These are phyloP conservation scores for Collichthys lucidus DNA, from an alignment of 2,113 vertebrate genomes.

Conservation along the genomic window DNA sequence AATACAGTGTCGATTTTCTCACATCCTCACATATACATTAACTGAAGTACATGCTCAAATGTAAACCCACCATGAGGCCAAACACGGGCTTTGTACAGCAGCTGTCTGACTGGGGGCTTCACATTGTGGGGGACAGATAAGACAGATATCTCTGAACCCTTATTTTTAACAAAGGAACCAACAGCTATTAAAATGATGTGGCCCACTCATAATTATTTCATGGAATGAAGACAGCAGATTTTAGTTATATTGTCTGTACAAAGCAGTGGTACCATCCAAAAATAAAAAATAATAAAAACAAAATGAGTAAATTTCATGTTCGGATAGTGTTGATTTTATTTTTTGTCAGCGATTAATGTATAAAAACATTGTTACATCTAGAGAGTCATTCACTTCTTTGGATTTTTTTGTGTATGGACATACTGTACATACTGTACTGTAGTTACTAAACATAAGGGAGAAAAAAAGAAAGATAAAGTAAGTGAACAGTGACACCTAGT, in stretches of 20 bases:
- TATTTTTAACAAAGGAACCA: conserved; percentile 68
- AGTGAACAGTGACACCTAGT: not conserved
- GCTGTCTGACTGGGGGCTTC: conserved; percentile 88
- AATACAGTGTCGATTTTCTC: too few relatives aligned
- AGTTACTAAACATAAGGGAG: not conserved
- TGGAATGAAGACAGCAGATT: not conserved
- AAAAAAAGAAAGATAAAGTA: not conserved
- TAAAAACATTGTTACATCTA: too few relatives aligned
- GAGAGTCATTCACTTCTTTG: too few relatives aligned
- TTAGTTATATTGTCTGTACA: too few relatives aligned
- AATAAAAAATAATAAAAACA: too few relatives aligned
- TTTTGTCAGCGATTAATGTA: too few relatives aligned
- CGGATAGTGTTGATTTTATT: not conserved
- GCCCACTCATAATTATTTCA: not conserved
- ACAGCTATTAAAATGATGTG: rapidly evolving
- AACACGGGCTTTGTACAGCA: conserved; percentile 86
- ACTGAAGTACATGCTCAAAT: conserved; percentile 72
- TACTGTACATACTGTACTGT: not conserved
- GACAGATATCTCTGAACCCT: conserved; percentile 81
- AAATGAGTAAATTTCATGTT: not conserved
- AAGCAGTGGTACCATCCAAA: too few relatives aligned
- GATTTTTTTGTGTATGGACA: too few relatives aligned
- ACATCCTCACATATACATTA: too few relatives aligned
- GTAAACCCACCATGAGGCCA: conserved; percentile 85
- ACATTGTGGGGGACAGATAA: conserved; percentile 39